These are phyloP conservation scores for Drosophila bifasciata DNA, from an alignment of 1,140 invertebrate genomes.

Conservation along the genomic window DNA sequence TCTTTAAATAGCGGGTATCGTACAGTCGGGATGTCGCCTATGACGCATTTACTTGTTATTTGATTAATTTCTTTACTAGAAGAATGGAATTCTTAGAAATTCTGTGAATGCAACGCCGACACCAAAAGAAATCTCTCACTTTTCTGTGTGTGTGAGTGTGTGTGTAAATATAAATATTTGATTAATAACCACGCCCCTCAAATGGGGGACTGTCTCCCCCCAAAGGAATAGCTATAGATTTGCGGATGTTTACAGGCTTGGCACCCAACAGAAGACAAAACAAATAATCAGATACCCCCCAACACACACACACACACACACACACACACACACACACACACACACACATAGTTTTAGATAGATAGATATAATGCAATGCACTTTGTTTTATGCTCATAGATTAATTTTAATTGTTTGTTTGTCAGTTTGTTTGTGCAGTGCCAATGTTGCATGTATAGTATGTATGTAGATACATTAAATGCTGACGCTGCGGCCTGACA, in stretches of 20 bases:
- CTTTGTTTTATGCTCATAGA: conserved; percentile 78
- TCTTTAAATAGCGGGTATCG: no score
- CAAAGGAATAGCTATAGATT: conserved; percentile 55
- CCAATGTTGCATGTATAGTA: conserved; percentile 65
- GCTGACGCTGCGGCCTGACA: conserved; percentile 46
- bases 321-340: conserved; percentile 32
- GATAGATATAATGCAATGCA: conserved; percentile 69
- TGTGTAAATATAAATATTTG: conserved; percentile 81
- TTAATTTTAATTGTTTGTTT: conserved; percentile 82
- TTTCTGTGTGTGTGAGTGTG: conserved; percentile 33
- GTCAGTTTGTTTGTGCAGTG: conserved; percentile 58
- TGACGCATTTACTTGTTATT: conserved; percentile 35
- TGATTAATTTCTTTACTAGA: conserved; percentile 78
- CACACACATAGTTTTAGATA: conserved; percentile 22
- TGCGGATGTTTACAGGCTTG: conserved; percentile 81
- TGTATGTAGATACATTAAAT: conserved; percentile 47
- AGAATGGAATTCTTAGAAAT: conserved; percentile 75
- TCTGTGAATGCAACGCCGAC: conserved; percentile 52
- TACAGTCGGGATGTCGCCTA: neutral
- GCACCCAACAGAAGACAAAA: conserved; percentile 68
- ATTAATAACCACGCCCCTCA: conserved; percentile 69
- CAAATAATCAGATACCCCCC: conserved; percentile 48
- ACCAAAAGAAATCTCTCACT: conserved; percentile 27
- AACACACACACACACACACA: conserved; percentile 29
- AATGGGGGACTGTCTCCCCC: conserved; percentile 32